Evolutionary conservation across 1,140 invertebrate species (phyloP).

Genomic region (Maconellicoccus hirsutus): DNA sequence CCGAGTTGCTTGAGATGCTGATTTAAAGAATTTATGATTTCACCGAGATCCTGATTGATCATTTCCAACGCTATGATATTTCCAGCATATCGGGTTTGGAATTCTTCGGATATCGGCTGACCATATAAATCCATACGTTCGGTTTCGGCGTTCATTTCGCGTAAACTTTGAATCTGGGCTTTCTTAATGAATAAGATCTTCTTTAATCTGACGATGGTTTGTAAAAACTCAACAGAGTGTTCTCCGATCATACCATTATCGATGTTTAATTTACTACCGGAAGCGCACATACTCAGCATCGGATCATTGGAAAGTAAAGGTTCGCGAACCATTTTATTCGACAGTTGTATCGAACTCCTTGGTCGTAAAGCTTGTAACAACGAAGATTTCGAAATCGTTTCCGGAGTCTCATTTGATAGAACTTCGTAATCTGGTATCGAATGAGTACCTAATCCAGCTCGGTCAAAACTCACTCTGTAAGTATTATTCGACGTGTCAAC

Average conservation of each 20-base stretch:
- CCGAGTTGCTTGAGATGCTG: constrained; percentile 25
- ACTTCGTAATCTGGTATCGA: constrained; percentile 96
- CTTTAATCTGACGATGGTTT: constrained; percentile 47
- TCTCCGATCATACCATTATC: constrained; percentile 24
- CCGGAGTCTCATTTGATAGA: constrained; percentile 78
- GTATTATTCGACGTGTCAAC: constrained; percentile 94
- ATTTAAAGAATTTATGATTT: constrained; percentile 35
- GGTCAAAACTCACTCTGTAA: constrained; percentile 95
- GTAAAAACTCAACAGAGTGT: constrained; percentile 25
- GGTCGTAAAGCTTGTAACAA: constrained; percentile 74
- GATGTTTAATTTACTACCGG: neutral
- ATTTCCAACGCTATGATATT: constrained; percentile 82
- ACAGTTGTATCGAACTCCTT: constrained; percentile 27
- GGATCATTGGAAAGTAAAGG: constrained; percentile 14
- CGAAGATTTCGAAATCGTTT: constrained; percentile 76
- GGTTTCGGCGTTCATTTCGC: constrained; percentile 80
- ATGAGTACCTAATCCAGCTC: constrained; percentile 83
- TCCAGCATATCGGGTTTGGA: constrained; percentile 78
- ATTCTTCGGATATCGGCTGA: constrained; percentile 64
- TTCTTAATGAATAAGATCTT: constrained; percentile 78
- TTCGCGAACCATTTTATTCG: constrained; percentile 24
- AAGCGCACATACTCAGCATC: constrained; percentile 7
- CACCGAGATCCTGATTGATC: constrained; percentile 78
- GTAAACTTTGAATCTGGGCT: constrained; percentile 63
- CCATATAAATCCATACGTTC: constrained; percentile 75